Evolutionary conservation across 2,888 invertebrate genomes (phyloP).

Genomic region (Magallana nippona): DNA sequence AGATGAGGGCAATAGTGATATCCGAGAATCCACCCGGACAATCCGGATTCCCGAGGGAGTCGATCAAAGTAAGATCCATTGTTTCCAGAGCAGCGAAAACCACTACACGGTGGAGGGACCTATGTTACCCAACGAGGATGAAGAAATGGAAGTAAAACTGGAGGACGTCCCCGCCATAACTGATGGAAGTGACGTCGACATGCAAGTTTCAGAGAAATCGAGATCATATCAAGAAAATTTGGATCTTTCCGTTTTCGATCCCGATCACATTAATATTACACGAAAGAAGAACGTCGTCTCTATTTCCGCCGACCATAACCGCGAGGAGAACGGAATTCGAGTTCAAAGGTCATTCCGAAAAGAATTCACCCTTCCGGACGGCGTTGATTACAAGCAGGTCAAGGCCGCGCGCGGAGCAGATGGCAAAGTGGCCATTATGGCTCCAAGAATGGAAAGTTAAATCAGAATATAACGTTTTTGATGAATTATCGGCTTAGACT

Average conservation of each 20-base stretch:
- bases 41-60: not conserved
- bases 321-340: not conserved
- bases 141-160: not conserved
- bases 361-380: not conserved
- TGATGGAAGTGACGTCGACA: not conserved
- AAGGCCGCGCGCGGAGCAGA: slow-evolving; percentile 2
- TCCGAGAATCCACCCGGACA: slow-evolving; percentile 1
- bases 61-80: slow-evolving; percentile 13
- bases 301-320: not conserved
- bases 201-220: not conserved
- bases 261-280: not conserved
- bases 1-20: not conserved
- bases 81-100: not conserved
- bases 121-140: not conserved
- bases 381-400: slow-evolving; percentile 7
- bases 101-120: not conserved
- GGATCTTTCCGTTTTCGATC: slow-evolving; percentile 8
- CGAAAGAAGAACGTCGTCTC: slow-evolving; percentile 3
- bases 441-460: slow-evolving; percentile 7
- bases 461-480: not conserved
- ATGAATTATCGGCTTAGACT: no score
- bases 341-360: not conserved
- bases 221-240: not conserved
- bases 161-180: not conserved
- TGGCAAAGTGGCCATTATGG: not conserved